Base-by-base conservation (phyloP, 2,797 vertebrate species). In the Pangasius sanitwongsei region DNA sequence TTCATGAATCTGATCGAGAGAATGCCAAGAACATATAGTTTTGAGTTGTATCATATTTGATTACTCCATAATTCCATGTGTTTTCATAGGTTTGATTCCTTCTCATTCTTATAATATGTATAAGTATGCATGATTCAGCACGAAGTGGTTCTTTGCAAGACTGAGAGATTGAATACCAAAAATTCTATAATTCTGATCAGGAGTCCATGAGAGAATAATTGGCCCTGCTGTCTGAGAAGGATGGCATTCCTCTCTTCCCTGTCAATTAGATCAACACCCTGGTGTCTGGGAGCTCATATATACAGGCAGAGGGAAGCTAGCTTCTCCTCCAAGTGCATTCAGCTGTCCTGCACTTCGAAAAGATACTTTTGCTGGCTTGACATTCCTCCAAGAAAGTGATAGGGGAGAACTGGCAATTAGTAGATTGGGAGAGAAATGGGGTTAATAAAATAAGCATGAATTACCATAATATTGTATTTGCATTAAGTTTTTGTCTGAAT, bases 141-240 rank as follows among this genome's bases (percentile, higher is more conserved):
- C 41, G 20, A 37, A 25, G 55, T 18, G 31, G 31, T 57, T 81
- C 78, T 81, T 81, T n/a, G 44, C 25, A 80, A 57, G 31, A 31
- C 1, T 53, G 48, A 78, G 23, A 2, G 5, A 13, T 74, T 9
- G 28, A 74, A 74, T 9, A 80, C 9, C 4, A 18, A 81, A 23
- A 12, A 34, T 34, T 57, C 2, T 59, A 20, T 63, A 48, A 83
- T n/a, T 25, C 37, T 28, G n/a, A 65, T 48, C 34, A 83, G 81
- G 23, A 63, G 59, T 44, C 37, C 59, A 28, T 83, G 37, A 25
- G 59, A 44, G 81, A 12, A 83, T 83, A 83, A 83, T n/a, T 63
- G 81, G 25, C 20, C 34, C 37, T 83, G 59, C 59, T 63, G 12
- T 65, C 37, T 83, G 81, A 83, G 37, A 44, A 13, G 20, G 28